A percentile compares a stretch with the other conserved stretches of the same genome.
phyloP scores from a whole-genome alignment of 2,797 vertebrate genomes.

The Lagorchestes hirsutus region DNA sequence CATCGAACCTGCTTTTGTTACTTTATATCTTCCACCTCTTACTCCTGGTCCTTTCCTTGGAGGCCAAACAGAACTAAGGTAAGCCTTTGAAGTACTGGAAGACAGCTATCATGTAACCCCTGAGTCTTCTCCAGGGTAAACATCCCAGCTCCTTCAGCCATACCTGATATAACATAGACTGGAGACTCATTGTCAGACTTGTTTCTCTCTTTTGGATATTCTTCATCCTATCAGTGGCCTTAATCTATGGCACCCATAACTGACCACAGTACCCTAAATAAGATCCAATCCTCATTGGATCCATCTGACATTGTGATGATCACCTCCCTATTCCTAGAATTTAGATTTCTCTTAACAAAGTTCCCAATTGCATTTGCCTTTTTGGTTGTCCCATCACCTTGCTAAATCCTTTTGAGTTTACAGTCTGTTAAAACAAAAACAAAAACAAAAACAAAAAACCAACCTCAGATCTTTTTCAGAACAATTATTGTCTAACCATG shows the following conservation, averaged over 20 bases:
- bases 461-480: neutral
- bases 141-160: neutral
- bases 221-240: neutral
- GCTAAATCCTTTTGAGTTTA: neutral
- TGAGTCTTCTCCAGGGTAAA: neutral
- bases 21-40: neutral
- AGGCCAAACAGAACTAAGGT: neutral
- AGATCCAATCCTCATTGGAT: neutral
- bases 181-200: neutral
- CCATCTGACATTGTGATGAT: neutral
- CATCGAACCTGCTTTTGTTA: neutral
- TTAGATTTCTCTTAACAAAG: neutral
- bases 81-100: neutral
- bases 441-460: neutral
- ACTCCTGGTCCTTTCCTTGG: neutral
- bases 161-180: neutral
- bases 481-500: neutral
- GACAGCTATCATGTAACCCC: neutral
- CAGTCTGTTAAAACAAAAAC: neutral
- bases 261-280: neutral
- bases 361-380: neutral
- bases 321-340: neutral
- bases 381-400: neutral
- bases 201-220: neutral
- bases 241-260: neutral